phyloP scores from a whole-genome alignment of 2,113 vertebrate species.

The Oncorhynchus nerka region DNA sequence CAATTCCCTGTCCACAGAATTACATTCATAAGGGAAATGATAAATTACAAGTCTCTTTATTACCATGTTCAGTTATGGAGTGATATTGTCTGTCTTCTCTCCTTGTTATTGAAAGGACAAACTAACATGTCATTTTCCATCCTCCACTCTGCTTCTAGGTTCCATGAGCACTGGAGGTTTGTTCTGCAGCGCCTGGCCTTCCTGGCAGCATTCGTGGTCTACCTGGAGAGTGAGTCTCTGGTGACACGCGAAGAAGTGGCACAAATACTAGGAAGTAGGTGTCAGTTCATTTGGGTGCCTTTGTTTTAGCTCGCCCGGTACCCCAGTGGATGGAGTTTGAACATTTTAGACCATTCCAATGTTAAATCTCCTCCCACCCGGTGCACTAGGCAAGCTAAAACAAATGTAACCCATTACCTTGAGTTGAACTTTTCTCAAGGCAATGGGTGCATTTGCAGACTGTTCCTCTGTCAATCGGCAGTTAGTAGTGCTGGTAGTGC shows the following conservation, averaged over 20 bases:
- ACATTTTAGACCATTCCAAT: too few species aligned
- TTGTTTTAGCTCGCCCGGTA: too few species aligned
- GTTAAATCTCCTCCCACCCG: too few species aligned
- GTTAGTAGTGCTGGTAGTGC: too few species aligned
- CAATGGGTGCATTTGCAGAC: too few species aligned
- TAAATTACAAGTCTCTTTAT: neutral
- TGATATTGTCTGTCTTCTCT: neutral
- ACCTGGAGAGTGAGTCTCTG: slow-evolving; percentile 89
- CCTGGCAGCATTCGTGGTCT: slow-evolving; percentile 89
- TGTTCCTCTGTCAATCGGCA: too few species aligned
- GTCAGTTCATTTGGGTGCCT: too few species aligned
- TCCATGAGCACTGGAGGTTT: slow-evolving; percentile 97
- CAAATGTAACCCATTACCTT: too few species aligned
- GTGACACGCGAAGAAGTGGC: slow-evolving; percentile 91
- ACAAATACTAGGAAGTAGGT: slow-evolving; percentile 93
- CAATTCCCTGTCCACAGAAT: neutral
- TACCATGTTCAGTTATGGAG: neutral
- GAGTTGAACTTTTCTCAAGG: too few species aligned
- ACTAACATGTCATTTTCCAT: neutral
- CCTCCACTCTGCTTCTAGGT: slow-evolving; percentile 68
- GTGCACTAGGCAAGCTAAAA: too few species aligned
- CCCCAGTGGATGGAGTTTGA: too few species aligned
- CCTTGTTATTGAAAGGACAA: neutral
- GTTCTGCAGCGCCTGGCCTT: slow-evolving; percentile 92
- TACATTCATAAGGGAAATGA: neutral